Base-by-base conservation (phyloP, 2,888 invertebrate genomes). In the Orchestes rusci region DNA sequence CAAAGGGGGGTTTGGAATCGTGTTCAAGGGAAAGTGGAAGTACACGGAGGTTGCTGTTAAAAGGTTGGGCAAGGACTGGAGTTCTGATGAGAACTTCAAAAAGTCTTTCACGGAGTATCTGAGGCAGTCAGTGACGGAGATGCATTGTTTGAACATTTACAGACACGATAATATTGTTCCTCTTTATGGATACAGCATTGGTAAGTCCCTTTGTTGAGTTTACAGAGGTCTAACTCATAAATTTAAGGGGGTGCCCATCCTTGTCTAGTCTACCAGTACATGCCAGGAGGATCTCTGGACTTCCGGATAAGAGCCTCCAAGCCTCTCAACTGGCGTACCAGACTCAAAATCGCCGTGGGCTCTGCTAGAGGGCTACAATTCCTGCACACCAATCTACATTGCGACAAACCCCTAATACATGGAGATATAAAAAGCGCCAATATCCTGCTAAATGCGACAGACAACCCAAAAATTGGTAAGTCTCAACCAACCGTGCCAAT, bases 341-440 rank as follows among this genome's bases (percentile, higher is more conserved):
- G 95, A 13, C 75, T 85, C 51, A 76, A 77, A 51, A 88, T 97
- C 53, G 85, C 90, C 0, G 77, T 80, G 43, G 95, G 94, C 40
- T 43, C 53, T 29, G 56, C 57, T 60, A 80, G 90, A 60, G 97
- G 95, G 0, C 79, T 97, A 0, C 88, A 87, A 61, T 96, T 84
- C 64, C 72, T 97, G 0, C 95, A 95, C 65, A 88, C 86, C 0
- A 77, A 82, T 40, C 50, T 56, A 37, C 51, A 55, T 30, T 77
- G 79, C 0, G 84, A 81, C 0, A 84, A 82, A 34, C 91, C 94
- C 0, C 72, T 95, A 0, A 90, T 96, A 45, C 97, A 97, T 62
- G 93, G 95, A 0, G 96, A 97, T 59, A 93, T 97, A 34, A 96
- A 96, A 67, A 89, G 89, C 39, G 95, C 93, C 1, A 97, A 97